These are phyloP conservation scores for Plectropomus leopardus DNA, from an alignment of 2,113 vertebrate genomes.

Conservation along the genomic window DNA sequence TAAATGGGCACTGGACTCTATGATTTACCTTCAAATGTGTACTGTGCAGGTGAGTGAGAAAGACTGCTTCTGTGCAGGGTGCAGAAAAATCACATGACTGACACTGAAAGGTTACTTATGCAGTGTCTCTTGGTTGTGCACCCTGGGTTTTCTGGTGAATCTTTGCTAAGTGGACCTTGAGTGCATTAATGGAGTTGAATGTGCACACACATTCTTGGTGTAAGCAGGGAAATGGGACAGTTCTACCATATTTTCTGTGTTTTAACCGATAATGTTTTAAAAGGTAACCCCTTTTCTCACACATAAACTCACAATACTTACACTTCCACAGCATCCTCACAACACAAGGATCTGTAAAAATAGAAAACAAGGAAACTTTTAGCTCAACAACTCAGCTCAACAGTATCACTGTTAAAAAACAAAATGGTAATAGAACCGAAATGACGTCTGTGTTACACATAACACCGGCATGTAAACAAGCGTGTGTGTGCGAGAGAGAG, in stretches of 20 bases:
- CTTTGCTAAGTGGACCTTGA: too few relatives aligned
- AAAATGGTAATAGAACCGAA: not conserved
- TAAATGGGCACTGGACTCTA: constrained; percentile 26
- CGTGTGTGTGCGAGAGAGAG: too few relatives aligned
- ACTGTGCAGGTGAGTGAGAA: constrained; percentile 11
- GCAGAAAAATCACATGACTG: constrained; percentile 25
- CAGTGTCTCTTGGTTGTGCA: not conserved
- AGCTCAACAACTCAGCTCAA: constrained; percentile 1
- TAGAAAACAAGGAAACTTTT: not conserved
- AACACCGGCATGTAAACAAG: not conserved
- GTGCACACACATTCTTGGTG: constrained; percentile 21
- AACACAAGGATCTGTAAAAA: not conserved
- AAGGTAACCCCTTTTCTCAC: constrained; percentile 12
- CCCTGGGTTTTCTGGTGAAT: not conserved
- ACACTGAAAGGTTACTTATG: constrained; percentile 1
- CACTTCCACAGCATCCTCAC: constrained; percentile 24
- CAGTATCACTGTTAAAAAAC: not conserved
- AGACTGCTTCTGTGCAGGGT: constrained; percentile 1
- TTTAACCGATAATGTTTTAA: constrained; percentile 25
- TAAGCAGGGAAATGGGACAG: constrained; percentile 20
- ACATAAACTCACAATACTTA: constrained; percentile 11
- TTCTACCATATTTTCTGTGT: constrained; percentile 1
- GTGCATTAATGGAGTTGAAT: not conserved
- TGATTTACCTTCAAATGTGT: constrained; percentile 34
- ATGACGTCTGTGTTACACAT: not conserved